Evolutionary conservation across 2,113 vertebrate genomes (phyloP).

Genomic region (Spea multiplicata): DNA sequence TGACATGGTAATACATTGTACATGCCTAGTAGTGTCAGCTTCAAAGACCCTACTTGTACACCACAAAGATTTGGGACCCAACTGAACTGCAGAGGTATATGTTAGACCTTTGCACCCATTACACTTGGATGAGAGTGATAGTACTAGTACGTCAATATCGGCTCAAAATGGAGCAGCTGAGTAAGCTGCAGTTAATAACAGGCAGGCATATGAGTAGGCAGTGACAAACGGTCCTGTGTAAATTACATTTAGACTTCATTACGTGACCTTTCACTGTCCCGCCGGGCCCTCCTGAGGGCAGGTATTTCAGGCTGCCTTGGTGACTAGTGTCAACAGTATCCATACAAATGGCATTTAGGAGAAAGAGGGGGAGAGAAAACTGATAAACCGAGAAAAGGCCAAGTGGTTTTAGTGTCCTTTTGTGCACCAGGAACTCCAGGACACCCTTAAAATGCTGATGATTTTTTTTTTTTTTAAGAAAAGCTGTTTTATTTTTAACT

Average conservation of each 20-base stretch:
- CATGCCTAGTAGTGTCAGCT: too few species aligned
- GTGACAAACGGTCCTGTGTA: slow-evolving; percentile 66
- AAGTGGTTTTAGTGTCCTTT: slow-evolving; percentile 45
- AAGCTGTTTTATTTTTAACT: too few species aligned
- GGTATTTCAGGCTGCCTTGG: slow-evolving; percentile 66
- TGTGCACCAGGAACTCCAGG: not conserved
- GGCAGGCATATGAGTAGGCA: slow-evolving; percentile 65
- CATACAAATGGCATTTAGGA: slow-evolving; percentile 73
- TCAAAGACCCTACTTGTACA: too few species aligned
- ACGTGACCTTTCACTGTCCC: slow-evolving; percentile 68
- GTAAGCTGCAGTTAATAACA: slow-evolving; percentile 77
- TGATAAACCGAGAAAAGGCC: slow-evolving; percentile 23
- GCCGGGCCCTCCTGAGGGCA: slow-evolving; percentile 62
- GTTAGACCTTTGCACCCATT: too few species aligned
- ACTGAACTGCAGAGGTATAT: too few species aligned
- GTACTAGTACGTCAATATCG: too few species aligned
- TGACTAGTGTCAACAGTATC: slow-evolving; percentile 76
- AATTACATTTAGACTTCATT: slow-evolving; percentile 88
- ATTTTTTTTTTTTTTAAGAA: too few species aligned
- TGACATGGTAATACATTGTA: too few species aligned
- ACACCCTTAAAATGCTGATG: not conserved
- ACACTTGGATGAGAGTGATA: too few species aligned
- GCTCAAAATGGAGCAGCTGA: slow-evolving; percentile 14
- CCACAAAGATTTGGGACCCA: too few species aligned
- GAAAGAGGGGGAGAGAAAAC: not conserved